These are phyloP conservation scores for Telmatochromis brichardi DNA, from an alignment of 2,113 vertebrate genomes.

Conservation along the genomic window DNA sequence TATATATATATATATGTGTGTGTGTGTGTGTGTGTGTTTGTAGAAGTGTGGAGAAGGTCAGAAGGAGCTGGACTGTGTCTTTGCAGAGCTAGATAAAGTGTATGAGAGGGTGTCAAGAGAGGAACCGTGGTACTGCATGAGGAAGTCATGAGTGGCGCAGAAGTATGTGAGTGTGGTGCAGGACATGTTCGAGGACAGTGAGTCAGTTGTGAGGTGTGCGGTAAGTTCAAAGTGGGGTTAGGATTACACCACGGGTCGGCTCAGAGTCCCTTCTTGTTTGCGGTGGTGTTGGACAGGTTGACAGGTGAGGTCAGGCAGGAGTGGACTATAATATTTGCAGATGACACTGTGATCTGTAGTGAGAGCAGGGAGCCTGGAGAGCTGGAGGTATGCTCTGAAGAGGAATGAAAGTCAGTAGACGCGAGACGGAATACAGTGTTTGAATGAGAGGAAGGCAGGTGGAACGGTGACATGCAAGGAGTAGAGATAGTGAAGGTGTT, in stretches of 20 bases:
- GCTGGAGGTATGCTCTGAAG: background rate
- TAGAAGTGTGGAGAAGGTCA: background rate
- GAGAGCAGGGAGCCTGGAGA: background rate
- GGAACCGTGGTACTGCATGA: background rate
- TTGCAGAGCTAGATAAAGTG: background rate
- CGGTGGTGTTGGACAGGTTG: background rate
- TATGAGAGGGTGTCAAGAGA: background rate
- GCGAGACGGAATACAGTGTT: background rate
- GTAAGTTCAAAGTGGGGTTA: background rate
- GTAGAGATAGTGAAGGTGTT: background rate
- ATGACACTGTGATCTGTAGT: background rate
- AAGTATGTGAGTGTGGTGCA: background rate
- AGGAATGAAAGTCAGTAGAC: background rate
- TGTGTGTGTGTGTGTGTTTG: background rate
- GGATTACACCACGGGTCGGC: background rate
- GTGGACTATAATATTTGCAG: background rate
- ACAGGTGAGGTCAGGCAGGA: background rate
- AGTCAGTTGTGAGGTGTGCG: background rate
- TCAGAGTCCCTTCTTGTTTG: background rate
- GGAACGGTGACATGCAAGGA: background rate
- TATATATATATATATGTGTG: background rate
- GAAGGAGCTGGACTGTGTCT: background rate
- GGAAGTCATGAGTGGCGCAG: background rate
- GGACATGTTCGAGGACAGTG: background rate
- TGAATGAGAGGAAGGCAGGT: background rate